These are phyloP conservation scores for Sebastolobus altivelis DNA, from an alignment of 2,797 vertebrate species.

Conservation along the genomic window DNA sequence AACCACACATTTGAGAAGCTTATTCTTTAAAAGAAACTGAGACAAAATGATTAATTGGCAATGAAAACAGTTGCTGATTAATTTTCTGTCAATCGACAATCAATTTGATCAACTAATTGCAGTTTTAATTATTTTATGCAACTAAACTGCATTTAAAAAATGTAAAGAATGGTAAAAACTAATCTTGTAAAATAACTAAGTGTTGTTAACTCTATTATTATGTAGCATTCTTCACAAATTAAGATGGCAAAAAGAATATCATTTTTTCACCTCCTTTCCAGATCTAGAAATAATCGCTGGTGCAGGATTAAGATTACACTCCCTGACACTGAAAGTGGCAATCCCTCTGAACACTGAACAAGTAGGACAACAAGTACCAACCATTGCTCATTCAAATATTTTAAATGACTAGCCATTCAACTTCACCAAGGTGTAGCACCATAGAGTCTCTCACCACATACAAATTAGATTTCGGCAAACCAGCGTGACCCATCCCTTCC, in stretches of 20 bases:
- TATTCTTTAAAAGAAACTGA: not conserved
- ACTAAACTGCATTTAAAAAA: not conserved
- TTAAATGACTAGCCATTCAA: not conserved
- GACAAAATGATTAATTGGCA: not conserved
- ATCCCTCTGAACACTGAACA: conserved; percentile 32
- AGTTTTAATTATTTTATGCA: not conserved
- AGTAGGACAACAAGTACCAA: conserved; percentile 29
- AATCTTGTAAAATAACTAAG: not conserved
- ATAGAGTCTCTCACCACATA: not conserved
- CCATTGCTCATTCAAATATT: conserved; percentile 47
- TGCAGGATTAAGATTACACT: conserved; percentile 9
- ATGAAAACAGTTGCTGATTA: not conserved
- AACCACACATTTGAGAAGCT: not conserved
- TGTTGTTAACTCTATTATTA: no score
- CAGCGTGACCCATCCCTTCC: not conserved
- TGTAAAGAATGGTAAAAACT: not conserved
- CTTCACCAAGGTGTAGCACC: not conserved
- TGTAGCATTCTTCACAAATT: not conserved
- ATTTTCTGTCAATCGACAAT: not conserved
- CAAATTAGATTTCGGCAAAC: conserved; percentile 3
- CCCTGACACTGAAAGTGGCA: not conserved
- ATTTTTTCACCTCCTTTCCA: not conserved
- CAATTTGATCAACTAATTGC: not conserved
- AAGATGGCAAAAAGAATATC: not conserved
- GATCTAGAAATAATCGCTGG: not conserved